phyloP scores from a whole-genome alignment of 92 coral and sea anemone species.

The Phenganax subtilis region DNA sequence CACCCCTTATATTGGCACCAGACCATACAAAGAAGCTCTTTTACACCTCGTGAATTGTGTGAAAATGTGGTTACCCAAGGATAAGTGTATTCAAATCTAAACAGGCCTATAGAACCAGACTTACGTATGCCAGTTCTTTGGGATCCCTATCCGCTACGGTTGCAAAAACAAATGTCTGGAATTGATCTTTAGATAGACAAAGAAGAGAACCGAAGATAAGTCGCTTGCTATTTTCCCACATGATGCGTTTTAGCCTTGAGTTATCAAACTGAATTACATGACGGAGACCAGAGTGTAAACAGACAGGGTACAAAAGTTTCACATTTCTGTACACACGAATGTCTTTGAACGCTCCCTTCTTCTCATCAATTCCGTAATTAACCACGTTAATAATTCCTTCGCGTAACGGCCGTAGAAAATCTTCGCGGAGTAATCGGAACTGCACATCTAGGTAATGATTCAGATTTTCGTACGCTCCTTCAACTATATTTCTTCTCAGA shows the following conservation, averaged over 20 bases:
- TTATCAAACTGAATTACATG: conserved; percentile 61
- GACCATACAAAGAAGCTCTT: too few species aligned
- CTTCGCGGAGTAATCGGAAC: conserved; percentile 86
- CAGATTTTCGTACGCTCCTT: conserved; percentile 63
- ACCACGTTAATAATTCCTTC: conserved; percentile 60
- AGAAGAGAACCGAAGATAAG: conserved; percentile 83
- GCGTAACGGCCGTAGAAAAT: conserved; percentile 79
- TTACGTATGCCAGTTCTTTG: conserved; percentile 62
- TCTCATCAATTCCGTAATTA: conserved; percentile 47
- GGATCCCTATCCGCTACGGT: conserved; percentile 77
- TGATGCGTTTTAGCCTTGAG: conserved; percentile 50
- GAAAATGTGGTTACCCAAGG: too few species aligned
- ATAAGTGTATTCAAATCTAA: too few species aligned
- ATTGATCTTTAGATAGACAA: conserved; percentile 87
- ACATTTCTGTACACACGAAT: conserved; percentile 76
- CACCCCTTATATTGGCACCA: too few species aligned
- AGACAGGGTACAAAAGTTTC: conserved; percentile 56
- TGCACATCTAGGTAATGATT: conserved; percentile 93
- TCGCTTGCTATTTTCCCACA: conserved; percentile 94
- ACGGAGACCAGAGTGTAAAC: conserved; percentile 57
- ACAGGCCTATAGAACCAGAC: conserved; percentile 1
- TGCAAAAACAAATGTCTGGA: conserved; percentile 74
- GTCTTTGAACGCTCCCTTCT: conserved; percentile 55
- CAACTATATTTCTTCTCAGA: conserved; percentile 67
- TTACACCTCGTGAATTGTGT: too few species aligned